Evolutionary conservation across 2,797 vertebrate genomes (phyloP), one percentile per base, ranked within the genome.

Genomic region (Macropodus opercularis): DNA sequence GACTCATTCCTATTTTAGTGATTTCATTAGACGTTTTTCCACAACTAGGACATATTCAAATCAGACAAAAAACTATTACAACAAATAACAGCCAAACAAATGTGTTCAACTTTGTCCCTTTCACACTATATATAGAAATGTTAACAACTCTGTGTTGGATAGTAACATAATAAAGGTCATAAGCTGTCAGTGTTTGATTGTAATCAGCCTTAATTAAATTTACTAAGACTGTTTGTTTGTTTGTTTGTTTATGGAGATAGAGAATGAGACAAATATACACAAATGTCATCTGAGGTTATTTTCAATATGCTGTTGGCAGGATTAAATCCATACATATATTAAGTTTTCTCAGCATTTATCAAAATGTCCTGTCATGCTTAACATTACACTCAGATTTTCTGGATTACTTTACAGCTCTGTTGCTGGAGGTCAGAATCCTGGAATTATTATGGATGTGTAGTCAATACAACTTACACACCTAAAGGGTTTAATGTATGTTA

Each of bases 191-290:
- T 54, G 54, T 77, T 75, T 81, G 63, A 83, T 74, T 82, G 60
- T 51, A 60, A 83, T 88, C 72, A 69, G 39, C 52, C 49, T 77
- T 81, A 84, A 86, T 88, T 86, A 74, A 87, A 88, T 76, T 63
- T 77, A 75, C 56, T 74, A 81, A 82, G 80, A 69, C 59, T 62
- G 35, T n/a, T n/a, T n/a, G n/a, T n/a, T n/a, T 73, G 60, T 61
- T 80, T 81, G 78, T 78, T 80, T 17, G 66, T 80, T 82, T 63
- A 48, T 21, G 43, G 51, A 57, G 62, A 52, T 44, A 13, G 24
- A 24, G 32, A 77, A 31, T 32, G 19, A 26, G 48, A 53, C 17
- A 21, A 24, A 62, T 44, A 74, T 13, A 39, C 8, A 48, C n/a
- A 39, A 65, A 8, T 19, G 42, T 38, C 31, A 42, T 23, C 4